Evolutionary conservation across 2,113 vertebrate species (phyloP).

Genomic region (Oryzias curvinotus): DNA sequence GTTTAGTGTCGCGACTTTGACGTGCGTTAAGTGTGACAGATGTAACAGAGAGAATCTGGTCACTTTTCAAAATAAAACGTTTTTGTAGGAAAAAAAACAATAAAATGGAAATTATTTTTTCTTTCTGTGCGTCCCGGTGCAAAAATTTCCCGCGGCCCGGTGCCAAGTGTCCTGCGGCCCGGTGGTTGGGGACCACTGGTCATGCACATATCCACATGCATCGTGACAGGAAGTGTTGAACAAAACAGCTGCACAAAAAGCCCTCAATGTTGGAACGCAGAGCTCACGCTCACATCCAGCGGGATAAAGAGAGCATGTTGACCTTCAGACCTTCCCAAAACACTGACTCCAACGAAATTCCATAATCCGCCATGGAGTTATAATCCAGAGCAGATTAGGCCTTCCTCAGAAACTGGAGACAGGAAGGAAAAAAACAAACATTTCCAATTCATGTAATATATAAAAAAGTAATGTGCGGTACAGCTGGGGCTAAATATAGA

Average conservation of each 20-base stretch:
- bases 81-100: too few species aligned
- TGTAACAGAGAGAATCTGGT: too few species aligned
- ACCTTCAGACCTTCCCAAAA: constrained; percentile 44
- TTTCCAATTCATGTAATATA: constrained; percentile 61
- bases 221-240: constrained; percentile 48
- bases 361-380: constrained; percentile 61
- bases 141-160: too few species aligned
- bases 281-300: not conserved
- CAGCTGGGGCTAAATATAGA: constrained; percentile 51
- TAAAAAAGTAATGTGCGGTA: constrained; percentile 33
- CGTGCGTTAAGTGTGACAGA: too few species aligned
- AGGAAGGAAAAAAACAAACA: not conserved
- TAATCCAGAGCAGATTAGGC: constrained; percentile 64
- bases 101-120: too few species aligned
- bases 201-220: constrained; percentile 27
- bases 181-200: too few species aligned
- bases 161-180: too few species aligned
- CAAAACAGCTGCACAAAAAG: constrained; percentile 24
- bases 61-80: too few species aligned
- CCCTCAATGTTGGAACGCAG: not conserved
- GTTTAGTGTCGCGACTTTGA: too few species aligned
- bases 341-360: constrained; percentile 51
- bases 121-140: too few species aligned
- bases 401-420: too few species aligned
- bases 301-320: not conserved